phyloP scores from a whole-genome alignment of 2,113 vertebrate genomes.

The Leptosomus discolor region DNA sequence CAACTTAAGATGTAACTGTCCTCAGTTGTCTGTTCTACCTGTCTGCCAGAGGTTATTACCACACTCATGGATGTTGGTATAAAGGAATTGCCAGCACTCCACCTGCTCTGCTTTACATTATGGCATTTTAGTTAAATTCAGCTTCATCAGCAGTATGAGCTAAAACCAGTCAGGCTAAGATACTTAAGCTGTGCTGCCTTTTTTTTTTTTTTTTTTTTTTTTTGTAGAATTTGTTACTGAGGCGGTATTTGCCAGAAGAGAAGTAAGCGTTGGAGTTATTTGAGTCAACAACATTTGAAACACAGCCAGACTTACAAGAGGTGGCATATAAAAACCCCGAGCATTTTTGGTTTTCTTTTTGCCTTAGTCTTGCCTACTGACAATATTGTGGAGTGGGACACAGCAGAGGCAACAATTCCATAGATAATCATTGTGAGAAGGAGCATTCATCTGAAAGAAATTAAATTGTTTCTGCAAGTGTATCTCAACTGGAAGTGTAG shows the following conservation, averaged over 20 bases:
- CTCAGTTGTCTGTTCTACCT: not conserved
- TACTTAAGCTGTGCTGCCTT: not conserved
- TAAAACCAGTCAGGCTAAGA: not conserved
- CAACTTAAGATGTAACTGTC: not conserved
- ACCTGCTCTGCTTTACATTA: not conserved
- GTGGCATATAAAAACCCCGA: not conserved
- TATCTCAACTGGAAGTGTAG: conserved; percentile 32
- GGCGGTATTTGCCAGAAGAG: not conserved
- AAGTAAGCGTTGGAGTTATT: not conserved
- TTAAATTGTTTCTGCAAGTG: conserved; percentile 35
- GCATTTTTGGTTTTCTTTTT: not conserved
- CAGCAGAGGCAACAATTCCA: not conserved
- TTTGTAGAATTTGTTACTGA: not conserved
- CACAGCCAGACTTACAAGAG: not conserved
- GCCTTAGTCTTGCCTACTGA: not conserved
- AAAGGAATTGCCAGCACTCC: not conserved
- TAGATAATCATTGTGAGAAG: not conserved
- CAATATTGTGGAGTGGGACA: not conserved
- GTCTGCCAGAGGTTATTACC: not conserved
- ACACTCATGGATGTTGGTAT: not conserved
- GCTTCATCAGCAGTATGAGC: not conserved
- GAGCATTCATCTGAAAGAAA: conserved; percentile 30
- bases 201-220: not conserved
- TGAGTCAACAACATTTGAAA: conserved; percentile 9
- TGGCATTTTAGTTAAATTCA: not conserved